Evolutionary conservation across 2,113 vertebrate species (phyloP).

Genomic region (Anguilla japonica): DNA sequence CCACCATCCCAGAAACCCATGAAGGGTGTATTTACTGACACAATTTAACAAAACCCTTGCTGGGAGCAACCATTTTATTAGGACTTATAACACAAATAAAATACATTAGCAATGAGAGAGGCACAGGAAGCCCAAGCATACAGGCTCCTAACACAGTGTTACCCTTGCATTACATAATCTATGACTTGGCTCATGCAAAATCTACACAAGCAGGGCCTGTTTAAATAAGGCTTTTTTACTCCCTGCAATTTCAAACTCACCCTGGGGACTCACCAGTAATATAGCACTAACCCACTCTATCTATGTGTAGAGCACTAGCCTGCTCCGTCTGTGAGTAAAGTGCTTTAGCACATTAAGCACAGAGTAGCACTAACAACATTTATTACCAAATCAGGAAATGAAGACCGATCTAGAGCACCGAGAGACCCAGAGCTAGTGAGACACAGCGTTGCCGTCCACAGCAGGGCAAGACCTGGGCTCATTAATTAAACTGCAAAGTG

Average conservation of each 20-base stretch:
- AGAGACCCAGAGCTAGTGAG: neutral
- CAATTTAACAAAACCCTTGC: neutral
- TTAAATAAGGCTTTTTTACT: neutral
- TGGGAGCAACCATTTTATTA: neutral
- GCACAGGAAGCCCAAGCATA: neutral
- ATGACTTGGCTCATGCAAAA: neutral
- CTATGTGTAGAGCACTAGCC: neutral
- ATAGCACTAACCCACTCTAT: neutral
- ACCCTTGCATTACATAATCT: slow-evolving; percentile 7
- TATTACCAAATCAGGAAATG: neutral
- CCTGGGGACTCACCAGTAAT: neutral
- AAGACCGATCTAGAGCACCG: neutral
- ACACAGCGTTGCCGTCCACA: neutral
- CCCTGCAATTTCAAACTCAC: neutral
- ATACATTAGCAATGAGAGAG: neutral
- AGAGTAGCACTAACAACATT: neutral
- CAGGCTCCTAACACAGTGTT: neutral
- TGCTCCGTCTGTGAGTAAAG: neutral
- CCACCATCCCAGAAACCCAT: neutral
- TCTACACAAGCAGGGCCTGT: neutral
- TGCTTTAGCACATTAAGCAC: neutral
- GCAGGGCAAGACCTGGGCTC: too few relatives aligned
- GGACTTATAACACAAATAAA: neutral
- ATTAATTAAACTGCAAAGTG: too few relatives aligned
- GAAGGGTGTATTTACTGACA: neutral